A percentile compares a stretch with the other conserved stretches of the same genome.
phyloP scores from a whole-genome alignment of 2,113 vertebrate genomes.

The Mustelus asterias region DNA sequence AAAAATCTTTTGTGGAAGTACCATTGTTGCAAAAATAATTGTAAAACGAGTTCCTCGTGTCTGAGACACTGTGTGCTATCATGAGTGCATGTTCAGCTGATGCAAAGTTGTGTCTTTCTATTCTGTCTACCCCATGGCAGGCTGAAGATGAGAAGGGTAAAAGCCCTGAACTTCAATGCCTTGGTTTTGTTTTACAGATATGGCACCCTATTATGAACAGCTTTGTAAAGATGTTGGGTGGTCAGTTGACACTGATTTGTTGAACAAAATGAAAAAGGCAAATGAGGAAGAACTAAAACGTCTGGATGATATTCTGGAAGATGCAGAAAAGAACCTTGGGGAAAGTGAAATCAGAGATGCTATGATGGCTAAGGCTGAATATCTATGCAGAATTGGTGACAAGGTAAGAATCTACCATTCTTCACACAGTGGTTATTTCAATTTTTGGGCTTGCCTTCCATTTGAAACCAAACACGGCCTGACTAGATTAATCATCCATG shows the following conservation, averaged over 20 bases:
- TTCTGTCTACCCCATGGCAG: not conserved
- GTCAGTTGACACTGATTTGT: slow-evolving; percentile 72
- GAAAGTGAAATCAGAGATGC: slow-evolving; percentile 94
- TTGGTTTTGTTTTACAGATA: slow-evolving; percentile 61
- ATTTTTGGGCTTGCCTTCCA: not conserved
- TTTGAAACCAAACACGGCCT: not conserved
- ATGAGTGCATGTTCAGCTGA: not conserved
- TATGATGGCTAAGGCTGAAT: slow-evolving; percentile 95
- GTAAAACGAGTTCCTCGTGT: too few relatives aligned
- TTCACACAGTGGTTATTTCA: not conserved
- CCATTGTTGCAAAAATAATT: too few relatives aligned
- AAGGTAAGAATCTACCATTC: slow-evolving; percentile 64
- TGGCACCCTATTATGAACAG: slow-evolving; percentile 87
- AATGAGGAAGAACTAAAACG: slow-evolving; percentile 88
- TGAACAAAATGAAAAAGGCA: slow-evolving; percentile 89
- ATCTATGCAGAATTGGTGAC: slow-evolving; percentile 88
- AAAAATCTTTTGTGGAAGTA: too few relatives aligned
- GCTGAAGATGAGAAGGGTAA: not conserved
- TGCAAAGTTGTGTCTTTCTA: not conserved
- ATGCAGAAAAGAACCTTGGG: slow-evolving; percentile 87
- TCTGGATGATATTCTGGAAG: slow-evolving; percentile 79
- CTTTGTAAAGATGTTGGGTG: slow-evolving; percentile 92
- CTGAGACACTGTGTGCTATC: not conserved
- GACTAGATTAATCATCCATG: not conserved
- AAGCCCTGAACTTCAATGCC: not conserved